Conservation (phyloP, 2,888 invertebrate genomes). For the Leptopilina myrica region DNA sequence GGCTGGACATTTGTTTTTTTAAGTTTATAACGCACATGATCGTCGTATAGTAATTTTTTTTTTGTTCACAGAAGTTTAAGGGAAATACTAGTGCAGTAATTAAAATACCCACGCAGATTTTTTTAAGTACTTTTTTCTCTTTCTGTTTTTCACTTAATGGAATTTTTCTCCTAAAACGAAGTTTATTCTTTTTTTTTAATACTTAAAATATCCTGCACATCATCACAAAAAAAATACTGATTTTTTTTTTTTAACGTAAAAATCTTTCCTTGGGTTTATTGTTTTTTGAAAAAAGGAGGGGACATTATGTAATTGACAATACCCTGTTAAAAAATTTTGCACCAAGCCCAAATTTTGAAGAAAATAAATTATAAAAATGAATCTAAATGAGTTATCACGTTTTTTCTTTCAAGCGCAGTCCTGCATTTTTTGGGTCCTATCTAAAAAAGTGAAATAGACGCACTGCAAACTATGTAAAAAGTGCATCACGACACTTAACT, state of each 20-base stretch:
- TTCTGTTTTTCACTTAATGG: background rate
- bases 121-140: slow-evolving; percentile 25
- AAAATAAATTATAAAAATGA: background rate
- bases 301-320: no score
- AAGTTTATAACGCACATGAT: background rate
- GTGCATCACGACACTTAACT: slow-evolving; percentile 51
- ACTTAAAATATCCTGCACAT: no score
- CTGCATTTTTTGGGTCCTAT: slow-evolving; percentile 63
- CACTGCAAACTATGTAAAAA: slow-evolving; percentile 45
- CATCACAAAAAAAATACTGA: no score
- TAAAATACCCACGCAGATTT: slow-evolving; percentile 24
- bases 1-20: slow-evolving; percentile 17
- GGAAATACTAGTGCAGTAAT: slow-evolving; percentile 37
- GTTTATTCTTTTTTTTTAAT: no score
- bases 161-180: no score
- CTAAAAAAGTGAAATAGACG: slow-evolving; percentile 56
- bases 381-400: background rate
- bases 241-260: no score
- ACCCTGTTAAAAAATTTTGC: no score
- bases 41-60: slow-evolving; percentile 8
- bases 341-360: background rate
- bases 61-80: slow-evolving; percentile 33
- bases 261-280: no score
- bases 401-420: slow-evolving; percentile 2
- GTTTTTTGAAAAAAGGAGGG: no score